These are phyloP conservation scores for Cryptophagus acutangulus DNA, from an alignment of 2,888 invertebrate genomes.

Conservation along the genomic window DNA sequence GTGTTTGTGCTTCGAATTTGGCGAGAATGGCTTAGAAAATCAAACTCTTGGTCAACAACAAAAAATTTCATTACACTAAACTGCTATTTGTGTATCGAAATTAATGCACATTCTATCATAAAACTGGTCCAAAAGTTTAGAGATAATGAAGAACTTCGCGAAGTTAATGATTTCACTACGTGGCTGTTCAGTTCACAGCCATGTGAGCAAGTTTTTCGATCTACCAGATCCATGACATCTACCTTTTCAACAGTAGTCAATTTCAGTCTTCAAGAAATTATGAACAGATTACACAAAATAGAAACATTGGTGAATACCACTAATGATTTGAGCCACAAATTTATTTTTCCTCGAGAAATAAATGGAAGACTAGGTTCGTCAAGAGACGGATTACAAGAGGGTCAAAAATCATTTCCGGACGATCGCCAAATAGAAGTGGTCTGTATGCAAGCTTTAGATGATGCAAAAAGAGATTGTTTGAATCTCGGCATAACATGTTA, in stretches of 20 bases:
- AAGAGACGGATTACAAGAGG: no score
- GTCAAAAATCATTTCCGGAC: no score
- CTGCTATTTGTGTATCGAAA: constrained; percentile 16
- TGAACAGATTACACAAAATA: constrained; percentile 9
- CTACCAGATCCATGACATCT: constrained; percentile 12
- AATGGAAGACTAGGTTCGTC: no score
- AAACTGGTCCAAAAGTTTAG: constrained; percentile 5
- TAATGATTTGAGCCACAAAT: no score
- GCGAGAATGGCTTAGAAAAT: constrained; percentile 9
- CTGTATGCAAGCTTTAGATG: no score
- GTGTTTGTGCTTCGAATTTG: constrained; percentile 16
- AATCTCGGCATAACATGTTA: no score
- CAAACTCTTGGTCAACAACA: constrained; percentile 7
- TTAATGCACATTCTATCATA: constrained; percentile 14
- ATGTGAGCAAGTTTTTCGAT: constrained; percentile 13
- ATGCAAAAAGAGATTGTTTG: no score
- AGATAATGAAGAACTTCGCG: neutral
- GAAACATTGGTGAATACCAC: no score
- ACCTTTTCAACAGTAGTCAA: constrained; percentile 16
- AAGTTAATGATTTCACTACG: constrained; percentile 5
- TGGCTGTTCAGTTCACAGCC: constrained; percentile 10
- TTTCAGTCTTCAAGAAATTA: constrained; percentile 13
- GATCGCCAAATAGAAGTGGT: no score
- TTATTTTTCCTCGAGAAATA: no score
- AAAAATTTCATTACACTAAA: constrained; percentile 15